phyloP scores from a whole-genome alignment of 2,797 vertebrate genomes.

The Anguilla marmorata region DNA sequence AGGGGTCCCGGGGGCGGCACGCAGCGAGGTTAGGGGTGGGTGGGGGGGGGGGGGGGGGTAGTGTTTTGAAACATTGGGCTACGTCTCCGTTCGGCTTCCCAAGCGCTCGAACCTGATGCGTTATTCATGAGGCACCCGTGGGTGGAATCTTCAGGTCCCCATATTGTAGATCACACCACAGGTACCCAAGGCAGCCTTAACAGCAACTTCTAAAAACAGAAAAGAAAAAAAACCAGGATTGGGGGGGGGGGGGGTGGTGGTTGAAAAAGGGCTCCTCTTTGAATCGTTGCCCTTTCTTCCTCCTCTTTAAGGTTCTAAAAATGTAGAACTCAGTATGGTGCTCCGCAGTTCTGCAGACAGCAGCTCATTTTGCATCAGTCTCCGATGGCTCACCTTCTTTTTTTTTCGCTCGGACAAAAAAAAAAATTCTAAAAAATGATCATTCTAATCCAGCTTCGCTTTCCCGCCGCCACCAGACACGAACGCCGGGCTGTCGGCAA shows the following conservation, averaged over 20 bases:
- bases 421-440: conserved; percentile 39
- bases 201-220: conserved; percentile 10
- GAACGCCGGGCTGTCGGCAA: conserved; percentile 38
- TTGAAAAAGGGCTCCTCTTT: conserved; percentile 55
- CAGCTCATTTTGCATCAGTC: conserved; percentile 52
- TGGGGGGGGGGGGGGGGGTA: not conserved
- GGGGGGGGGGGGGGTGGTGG: not conserved
- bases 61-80: conserved; percentile 39
- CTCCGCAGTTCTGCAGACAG: conserved; percentile 67
- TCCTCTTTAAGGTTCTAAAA: conserved; percentile 55
- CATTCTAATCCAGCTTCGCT: conserved; percentile 57
- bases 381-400: conserved; percentile 4
- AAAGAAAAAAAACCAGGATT: not conserved
- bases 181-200: conserved; percentile 34
- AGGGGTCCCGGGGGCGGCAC: no score
- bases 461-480: conserved; percentile 3
- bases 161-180: conserved; percentile 55
- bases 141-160: conserved; percentile 71
- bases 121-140: conserved; percentile 77
- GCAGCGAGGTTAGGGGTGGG: not conserved
- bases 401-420: conserved; percentile 65
- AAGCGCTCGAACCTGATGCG: conserved; percentile 63
- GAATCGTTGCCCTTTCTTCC: conserved; percentile 68
- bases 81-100: conserved; percentile 73
- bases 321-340: conserved; percentile 45